A percentile compares a stretch with the other conserved stretches of the same genome.
These are phyloP conservation scores for Meriones unguiculatus DNA, from an alignment of 2,113 vertebrate species.

Conservation along the genomic window DNA sequence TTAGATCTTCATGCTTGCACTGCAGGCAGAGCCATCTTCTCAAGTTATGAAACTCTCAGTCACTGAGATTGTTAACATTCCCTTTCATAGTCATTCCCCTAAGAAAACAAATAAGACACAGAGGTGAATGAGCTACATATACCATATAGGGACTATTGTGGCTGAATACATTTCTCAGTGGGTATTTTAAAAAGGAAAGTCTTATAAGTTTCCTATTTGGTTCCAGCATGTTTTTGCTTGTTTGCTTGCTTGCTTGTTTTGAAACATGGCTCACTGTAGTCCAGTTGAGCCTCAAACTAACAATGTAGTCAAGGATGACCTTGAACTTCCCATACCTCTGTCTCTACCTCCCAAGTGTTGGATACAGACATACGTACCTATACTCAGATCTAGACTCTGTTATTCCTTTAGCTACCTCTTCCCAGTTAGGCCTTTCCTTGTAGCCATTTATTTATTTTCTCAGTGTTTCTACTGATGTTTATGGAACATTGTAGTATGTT, in stretches of 20 bases:
- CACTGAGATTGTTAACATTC: neutral
- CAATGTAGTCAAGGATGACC: neutral
- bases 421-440: neutral
- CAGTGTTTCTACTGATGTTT: neutral
- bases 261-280: too few relatives aligned
- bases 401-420: neutral
- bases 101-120: neutral
- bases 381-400: too few relatives aligned
- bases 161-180: neutral
- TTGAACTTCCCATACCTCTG: too few relatives aligned
- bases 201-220: neutral
- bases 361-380: neutral
- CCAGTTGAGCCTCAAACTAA: neutral
- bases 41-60: neutral
- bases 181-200: constrained; percentile 9
- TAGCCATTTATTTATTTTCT: neutral
- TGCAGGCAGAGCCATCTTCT: neutral
- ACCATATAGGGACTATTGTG: neutral
- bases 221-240: neutral
- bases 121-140: neutral
- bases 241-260: neutral
- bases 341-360: neutral
- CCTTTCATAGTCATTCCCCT: constrained; percentile 7
- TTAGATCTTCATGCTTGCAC: neutral
- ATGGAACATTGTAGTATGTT: neutral